These are phyloP conservation scores for Cyprinodon tularosa DNA, from an alignment of 2,113 vertebrate species.

Conservation along the genomic window DNA sequence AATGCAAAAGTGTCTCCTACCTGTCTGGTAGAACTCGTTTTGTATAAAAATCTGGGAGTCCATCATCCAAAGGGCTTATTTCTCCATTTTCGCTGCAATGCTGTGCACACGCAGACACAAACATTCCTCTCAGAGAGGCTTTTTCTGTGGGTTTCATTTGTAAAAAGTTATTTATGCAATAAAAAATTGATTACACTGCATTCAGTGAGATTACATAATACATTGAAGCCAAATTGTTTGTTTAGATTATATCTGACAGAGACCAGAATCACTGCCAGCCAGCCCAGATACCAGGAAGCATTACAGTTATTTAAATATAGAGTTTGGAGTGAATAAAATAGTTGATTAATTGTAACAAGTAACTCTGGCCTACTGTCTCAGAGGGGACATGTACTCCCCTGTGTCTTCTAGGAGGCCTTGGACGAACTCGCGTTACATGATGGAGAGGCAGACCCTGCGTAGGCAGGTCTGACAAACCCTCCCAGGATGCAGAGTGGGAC, in stretches of 20 bases:
- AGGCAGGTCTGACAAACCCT: slow-evolving; percentile 84
- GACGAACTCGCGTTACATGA: slow-evolving; percentile 85
- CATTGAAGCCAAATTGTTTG: slow-evolving; percentile 46
- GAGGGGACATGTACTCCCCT: slow-evolving; percentile 71
- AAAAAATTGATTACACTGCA: slow-evolving; percentile 53
- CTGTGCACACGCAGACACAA: slow-evolving; percentile 50
- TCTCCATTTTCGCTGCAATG: slow-evolving; percentile 84
- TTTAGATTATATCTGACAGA: slow-evolving; percentile 45
- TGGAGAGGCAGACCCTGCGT: slow-evolving; percentile 86
- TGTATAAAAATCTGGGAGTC: slow-evolving; percentile 87
- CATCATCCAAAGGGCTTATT: slow-evolving; percentile 84
- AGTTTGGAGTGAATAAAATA: neutral
- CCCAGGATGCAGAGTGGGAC: slow-evolving; percentile 83
- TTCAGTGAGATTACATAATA: slow-evolving; percentile 44
- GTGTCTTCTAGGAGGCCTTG: slow-evolving; percentile 83
- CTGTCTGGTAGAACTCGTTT: slow-evolving; percentile 86
- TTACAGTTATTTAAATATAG: slow-evolving; percentile 24
- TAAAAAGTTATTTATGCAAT: slow-evolving; percentile 54
- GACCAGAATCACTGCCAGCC: slow-evolving; percentile 35
- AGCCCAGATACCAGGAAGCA: slow-evolving; percentile 29
- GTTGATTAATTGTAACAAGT: neutral
- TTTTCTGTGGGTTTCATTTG: slow-evolving; percentile 32
- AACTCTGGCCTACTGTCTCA: slow-evolving; percentile 60
- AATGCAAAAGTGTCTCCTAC: slow-evolving; percentile 47
- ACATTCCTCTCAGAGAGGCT: slow-evolving; percentile 26